A percentile compares a stretch with the other conserved stretches of the same genome.
Evolutionary conservation across 2,888 invertebrate genomes (phyloP).

Genomic region (Acheta domesticus): DNA sequence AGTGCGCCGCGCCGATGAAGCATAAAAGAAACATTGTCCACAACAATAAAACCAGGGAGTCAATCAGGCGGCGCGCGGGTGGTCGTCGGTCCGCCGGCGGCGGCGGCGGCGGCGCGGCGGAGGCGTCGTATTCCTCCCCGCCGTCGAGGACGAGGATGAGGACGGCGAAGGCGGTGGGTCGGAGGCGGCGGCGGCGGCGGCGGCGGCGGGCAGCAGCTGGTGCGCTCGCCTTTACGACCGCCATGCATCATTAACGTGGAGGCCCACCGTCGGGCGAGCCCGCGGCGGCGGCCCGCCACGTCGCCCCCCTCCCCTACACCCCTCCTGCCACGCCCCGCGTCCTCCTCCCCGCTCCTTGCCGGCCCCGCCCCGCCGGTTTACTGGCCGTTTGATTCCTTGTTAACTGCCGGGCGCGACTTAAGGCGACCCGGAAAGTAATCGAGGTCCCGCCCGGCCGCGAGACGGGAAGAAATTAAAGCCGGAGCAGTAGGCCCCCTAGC

Average conservation of each 20-base stretch:
- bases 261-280: neutral
- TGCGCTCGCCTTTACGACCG: neutral
- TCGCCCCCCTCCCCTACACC: too few species aligned
- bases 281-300: neutral
- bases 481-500: neutral
- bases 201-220: conserved; percentile 1
- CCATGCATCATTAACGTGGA: conserved; percentile 7
- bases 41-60: neutral
- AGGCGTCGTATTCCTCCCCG: neutral
- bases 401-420: neutral
- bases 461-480: conserved; percentile 1
- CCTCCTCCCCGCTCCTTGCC: too few species aligned
- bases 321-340: too few species aligned
- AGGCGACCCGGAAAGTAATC: conserved; percentile 18
- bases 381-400: conserved; percentile 18
- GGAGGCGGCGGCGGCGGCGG: neutral
- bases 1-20: conserved; percentile 2
- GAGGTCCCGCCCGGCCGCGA: neutral
- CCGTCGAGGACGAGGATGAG: neutral
- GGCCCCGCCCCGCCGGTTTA: neutral
- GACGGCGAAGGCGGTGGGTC: neutral
- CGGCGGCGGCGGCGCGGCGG: neutral
- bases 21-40: conserved; percentile 1
- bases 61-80: neutral
- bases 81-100: neutral